phyloP scores from a whole-genome alignment of 64 coral and sea anemone species.

The Dendronephthya gigantea region DNA sequence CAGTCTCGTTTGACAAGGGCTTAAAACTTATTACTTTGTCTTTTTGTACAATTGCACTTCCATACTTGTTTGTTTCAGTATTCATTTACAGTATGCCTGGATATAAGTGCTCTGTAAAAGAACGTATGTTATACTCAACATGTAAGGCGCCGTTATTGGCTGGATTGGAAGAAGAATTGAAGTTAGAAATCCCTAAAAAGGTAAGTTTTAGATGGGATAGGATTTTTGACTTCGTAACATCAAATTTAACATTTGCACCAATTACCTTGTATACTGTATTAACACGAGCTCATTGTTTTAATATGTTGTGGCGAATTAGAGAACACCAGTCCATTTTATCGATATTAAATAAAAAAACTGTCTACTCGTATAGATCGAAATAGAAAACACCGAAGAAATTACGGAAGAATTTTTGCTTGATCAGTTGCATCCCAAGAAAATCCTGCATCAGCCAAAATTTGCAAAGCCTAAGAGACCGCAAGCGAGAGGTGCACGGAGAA shows the following conservation, averaged over 20 bases:
- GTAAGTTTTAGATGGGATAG: too few species aligned
- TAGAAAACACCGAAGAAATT: conserved; percentile 59
- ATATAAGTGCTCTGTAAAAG: conserved; percentile 73
- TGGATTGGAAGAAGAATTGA: conserved; percentile 48
- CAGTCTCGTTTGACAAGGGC: not conserved
- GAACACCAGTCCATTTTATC: not conserved
- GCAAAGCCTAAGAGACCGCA: conserved; percentile 69
- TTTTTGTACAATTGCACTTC: too few species aligned
- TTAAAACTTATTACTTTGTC: too few species aligned
- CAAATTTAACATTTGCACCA: too few species aligned
- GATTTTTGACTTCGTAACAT: too few species aligned
- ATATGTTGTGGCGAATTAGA: too few species aligned
- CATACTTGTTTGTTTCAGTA: conserved; percentile 30
- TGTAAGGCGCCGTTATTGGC: conserved; percentile 76
- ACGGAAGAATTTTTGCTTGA: conserved; percentile 70
- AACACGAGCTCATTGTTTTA: too few species aligned
- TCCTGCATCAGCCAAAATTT: conserved; percentile 80
- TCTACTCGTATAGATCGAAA: conserved; percentile 58
- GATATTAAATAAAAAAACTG: not conserved
- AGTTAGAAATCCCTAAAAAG: conserved; percentile 69
- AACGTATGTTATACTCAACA: conserved; percentile 88
- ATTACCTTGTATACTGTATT: too few species aligned
- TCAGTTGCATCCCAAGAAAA: conserved; percentile 83
- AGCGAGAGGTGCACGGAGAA: conserved; percentile 56
- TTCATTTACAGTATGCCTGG: conserved; percentile 98